Conservation (phyloP, 2,797 vertebrate species). For the Myotis vivesi region DNA sequence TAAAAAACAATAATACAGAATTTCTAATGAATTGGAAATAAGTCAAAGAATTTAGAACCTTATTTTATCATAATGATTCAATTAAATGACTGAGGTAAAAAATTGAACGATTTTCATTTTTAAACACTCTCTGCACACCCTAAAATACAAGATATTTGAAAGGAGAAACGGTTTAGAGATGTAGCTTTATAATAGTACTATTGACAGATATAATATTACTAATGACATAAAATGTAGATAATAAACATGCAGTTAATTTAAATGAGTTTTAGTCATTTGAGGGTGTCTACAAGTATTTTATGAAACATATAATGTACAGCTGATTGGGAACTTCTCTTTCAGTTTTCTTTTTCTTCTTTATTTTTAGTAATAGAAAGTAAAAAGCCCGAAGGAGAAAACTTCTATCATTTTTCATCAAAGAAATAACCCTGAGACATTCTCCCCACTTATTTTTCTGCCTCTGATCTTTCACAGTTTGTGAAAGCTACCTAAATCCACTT, state of each 20-base stretch:
- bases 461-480: constrained; percentile 29
- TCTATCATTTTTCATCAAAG: constrained; percentile 38
- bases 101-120: not conserved
- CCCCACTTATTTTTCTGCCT: constrained; percentile 4
- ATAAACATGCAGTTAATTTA: constrained; percentile 43
- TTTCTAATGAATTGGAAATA: constrained; percentile 10
- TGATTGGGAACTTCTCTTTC: not conserved
- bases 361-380: not conserved
- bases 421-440: constrained; percentile 26
- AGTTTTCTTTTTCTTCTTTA: not conserved
- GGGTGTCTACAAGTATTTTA: not conserved
- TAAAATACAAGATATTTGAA: not conserved
- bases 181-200: not conserved
- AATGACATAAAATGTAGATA: not conserved
- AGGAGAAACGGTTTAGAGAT: not conserved
- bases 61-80: not conserved
- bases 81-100: not conserved
- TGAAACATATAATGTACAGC: not conserved
- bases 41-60: not conserved
- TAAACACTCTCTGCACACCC: not conserved
- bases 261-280: not conserved
- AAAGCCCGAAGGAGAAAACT: not conserved
- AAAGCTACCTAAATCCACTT: constrained; percentile 23
- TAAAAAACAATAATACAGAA: not conserved
- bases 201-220: not conserved